phyloP scores from a whole-genome alignment of 2,888 invertebrate species.

The Spilosoma lubricipeda region DNA sequence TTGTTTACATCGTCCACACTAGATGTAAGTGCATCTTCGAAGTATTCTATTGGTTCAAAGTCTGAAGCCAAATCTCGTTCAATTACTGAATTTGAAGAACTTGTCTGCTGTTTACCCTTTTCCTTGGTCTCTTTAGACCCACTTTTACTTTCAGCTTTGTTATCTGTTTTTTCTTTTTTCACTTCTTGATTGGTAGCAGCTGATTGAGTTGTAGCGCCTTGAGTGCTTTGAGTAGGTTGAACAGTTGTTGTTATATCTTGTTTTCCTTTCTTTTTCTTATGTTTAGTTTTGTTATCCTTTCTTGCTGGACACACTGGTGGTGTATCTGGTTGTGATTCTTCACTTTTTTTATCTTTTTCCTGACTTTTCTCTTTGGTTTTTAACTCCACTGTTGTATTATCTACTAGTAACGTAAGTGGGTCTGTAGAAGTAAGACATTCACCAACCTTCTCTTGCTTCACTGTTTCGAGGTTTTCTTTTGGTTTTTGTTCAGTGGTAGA shows the following conservation, averaged over 20 bases:
- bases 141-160: constrained; percentile 56
- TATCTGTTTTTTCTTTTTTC: constrained; percentile 59
- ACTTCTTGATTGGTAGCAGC: constrained; percentile 37
- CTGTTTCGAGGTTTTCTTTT: neutral
- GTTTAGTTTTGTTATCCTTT: constrained; percentile 76
- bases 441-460: neutral
- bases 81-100: constrained; percentile 20
- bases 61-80: constrained; percentile 41
- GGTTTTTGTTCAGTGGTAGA: constrained; percentile 9
- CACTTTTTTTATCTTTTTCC: constrained; percentile 20
- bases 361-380: constrained; percentile 19
- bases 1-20: constrained; percentile 78
- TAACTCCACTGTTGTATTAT: constrained; percentile 15
- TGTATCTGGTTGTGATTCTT: constrained; percentile 31
- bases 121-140: constrained; percentile 53
- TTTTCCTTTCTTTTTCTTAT: constrained; percentile 77
- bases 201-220: constrained; percentile 31
- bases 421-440: neutral
- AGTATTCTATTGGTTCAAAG: constrained; percentile 77
- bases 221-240: constrained; percentile 24
- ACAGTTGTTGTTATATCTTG: constrained; percentile 54
- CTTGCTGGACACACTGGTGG: constrained; percentile 66
- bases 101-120: constrained; percentile 70
- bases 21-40: constrained; percentile 80
- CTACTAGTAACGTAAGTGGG: constrained; percentile 6